A percentile compares a stretch with the other conserved stretches of the same genome.
phyloP scores from a whole-genome alignment of 2,888 invertebrate species.

The Phengaris arion region DNA sequence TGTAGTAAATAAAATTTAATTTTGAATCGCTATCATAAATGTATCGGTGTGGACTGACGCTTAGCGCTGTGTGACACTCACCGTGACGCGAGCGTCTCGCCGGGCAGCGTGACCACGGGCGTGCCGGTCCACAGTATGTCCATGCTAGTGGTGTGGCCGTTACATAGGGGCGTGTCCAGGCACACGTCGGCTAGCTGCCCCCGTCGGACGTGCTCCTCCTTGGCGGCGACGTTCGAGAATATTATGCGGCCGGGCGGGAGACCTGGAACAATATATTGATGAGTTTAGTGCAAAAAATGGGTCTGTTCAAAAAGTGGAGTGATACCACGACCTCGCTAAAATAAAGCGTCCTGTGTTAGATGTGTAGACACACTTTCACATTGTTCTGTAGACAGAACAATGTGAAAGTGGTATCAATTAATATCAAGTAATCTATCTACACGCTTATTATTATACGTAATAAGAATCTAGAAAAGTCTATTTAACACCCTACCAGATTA shows the following conservation, averaged over 20 bases:
- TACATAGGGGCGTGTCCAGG: conserved; percentile 99
- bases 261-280: conserved; percentile 55
- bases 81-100: conserved; percentile 88
- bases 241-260: conserved; percentile 90
- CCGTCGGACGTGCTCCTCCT: conserved; percentile 98
- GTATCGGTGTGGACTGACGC: neutral
- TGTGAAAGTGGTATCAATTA: too few relatives aligned
- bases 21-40: too few relatives aligned
- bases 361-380: too few relatives aligned
- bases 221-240: conserved; percentile 99
- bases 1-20: too few relatives aligned
- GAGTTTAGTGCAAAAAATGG: neutral
- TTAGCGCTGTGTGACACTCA: conserved; percentile 43
- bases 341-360: too few relatives aligned
- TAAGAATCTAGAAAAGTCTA: too few relatives aligned
- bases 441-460: too few relatives aligned
- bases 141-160: conserved; percentile 99
- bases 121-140: conserved; percentile 99
- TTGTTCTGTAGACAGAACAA: too few relatives aligned
- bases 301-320: neutral
- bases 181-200: conserved; percentile 99
- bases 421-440: too few relatives aligned
- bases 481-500: too few relatives aligned
- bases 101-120: conserved; percentile 97
- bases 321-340: too few relatives aligned